These are phyloP conservation scores for Malurus melanocephalus DNA, from an alignment of 2,113 vertebrate species.

Conservation along the genomic window DNA sequence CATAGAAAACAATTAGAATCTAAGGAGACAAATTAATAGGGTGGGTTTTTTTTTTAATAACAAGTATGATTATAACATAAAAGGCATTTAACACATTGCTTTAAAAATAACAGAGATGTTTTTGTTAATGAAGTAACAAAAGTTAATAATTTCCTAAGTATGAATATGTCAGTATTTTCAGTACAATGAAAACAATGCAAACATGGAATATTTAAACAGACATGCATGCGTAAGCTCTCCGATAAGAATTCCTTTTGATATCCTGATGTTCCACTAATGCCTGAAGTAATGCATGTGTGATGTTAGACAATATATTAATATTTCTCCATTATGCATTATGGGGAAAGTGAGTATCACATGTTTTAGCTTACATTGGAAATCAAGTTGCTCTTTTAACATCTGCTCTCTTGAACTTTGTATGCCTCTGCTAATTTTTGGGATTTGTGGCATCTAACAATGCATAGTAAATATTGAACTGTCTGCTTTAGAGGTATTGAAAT, in stretches of 20 bases:
- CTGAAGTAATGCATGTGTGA: neutral
- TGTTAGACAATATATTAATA: neutral
- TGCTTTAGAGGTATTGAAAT: neutral
- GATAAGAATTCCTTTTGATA: neutral
- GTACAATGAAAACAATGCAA: neutral
- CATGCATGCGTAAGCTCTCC: neutral
- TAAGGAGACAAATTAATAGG: neutral
- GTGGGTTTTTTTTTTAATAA: fast-evolving
- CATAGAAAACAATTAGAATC: neutral
- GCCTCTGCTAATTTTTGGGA: neutral
- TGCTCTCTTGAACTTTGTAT: neutral
- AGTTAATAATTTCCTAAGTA: neutral
- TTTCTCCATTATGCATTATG: neutral
- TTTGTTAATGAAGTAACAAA: neutral
- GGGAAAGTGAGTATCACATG: neutral
- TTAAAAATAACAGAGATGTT: neutral
- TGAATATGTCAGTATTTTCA: neutral
- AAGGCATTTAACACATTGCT: neutral
- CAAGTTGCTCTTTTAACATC: neutral
- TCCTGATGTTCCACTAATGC: neutral
- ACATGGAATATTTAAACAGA: neutral
- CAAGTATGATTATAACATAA: neutral
- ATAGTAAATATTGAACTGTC: neutral
- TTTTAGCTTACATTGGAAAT: neutral
- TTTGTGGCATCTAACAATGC: neutral